phyloP scores from a whole-genome alignment of 2,888 invertebrate genomes.

The Plemyria rubiginata region DNA sequence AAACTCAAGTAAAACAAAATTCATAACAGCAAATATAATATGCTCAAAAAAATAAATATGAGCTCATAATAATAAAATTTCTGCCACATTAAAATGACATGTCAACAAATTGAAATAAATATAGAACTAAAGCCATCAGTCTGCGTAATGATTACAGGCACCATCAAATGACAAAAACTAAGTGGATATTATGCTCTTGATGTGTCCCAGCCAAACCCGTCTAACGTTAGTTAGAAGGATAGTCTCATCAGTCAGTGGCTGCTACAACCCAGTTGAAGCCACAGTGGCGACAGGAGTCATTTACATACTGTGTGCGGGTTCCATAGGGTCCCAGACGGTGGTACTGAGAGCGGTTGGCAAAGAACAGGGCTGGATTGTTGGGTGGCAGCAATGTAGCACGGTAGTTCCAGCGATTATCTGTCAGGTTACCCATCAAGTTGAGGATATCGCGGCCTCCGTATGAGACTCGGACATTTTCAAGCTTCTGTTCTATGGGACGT shows the following conservation, averaged over 20 bases:
- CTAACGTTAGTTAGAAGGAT: slow-evolving; percentile 72
- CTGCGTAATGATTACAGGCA: slow-evolving; percentile 53
- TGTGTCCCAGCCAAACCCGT: slow-evolving; percentile 75
- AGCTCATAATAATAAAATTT: slow-evolving; percentile 30
- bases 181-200: slow-evolving; percentile 69
- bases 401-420: slow-evolving; percentile 82
- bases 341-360: slow-evolving; percentile 86
- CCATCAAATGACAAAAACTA: slow-evolving; percentile 56
- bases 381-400: slow-evolving; percentile 82
- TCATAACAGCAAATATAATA: slow-evolving; percentile 45
- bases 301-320: slow-evolving; percentile 84
- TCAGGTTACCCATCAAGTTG: slow-evolving; percentile 84
- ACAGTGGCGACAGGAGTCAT: slow-evolving; percentile 79
- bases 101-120: slow-evolving; percentile 42
- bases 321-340: slow-evolving; percentile 84
- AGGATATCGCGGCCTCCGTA: slow-evolving; percentile 85
- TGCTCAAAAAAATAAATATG: slow-evolving; percentile 40
- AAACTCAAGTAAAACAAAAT: slow-evolving; percentile 40
- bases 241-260: slow-evolving; percentile 74
- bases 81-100: slow-evolving; percentile 33
- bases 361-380: slow-evolving; percentile 84
- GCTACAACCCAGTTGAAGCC: slow-evolving; percentile 81
- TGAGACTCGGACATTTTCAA: slow-evolving; percentile 71
- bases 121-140: slow-evolving; percentile 62
- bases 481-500: slow-evolving; percentile 69